Conservation (phyloP, 1,140 invertebrate genomes). For the Littorina saxatilis region DNA sequence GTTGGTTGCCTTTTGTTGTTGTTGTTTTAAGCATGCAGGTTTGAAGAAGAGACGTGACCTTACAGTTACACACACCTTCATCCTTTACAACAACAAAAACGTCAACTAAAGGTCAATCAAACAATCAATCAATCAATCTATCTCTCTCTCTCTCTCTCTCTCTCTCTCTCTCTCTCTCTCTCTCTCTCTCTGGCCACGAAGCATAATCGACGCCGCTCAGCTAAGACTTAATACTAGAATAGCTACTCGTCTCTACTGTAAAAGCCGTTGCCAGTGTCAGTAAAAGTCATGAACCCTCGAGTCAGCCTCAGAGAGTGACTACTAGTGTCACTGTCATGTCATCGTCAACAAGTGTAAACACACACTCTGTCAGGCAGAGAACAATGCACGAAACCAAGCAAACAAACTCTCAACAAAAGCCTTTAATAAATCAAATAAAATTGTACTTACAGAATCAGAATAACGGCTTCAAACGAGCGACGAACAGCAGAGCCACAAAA, state of each 20-base stretch:
- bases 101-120: too few species aligned
- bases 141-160: conserved; percentile 13
- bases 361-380: too few species aligned
- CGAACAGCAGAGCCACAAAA: not conserved
- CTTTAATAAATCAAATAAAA: not conserved
- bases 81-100: too few species aligned
- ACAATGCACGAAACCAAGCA: too few species aligned
- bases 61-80: too few species aligned
- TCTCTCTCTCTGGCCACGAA: not conserved
- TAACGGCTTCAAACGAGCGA: not conserved
- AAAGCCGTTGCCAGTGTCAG: not conserved
- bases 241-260: not conserved
- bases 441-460: not conserved
- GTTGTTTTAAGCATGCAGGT: too few species aligned
- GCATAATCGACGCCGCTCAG: too few species aligned
- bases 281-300: not conserved
- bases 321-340: not conserved
- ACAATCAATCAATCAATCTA: not conserved
- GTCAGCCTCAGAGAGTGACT: not conserved
- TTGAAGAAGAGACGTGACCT: too few species aligned
- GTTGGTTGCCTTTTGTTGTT: not conserved
- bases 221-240: too few species aligned
- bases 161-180: conserved; percentile 6
- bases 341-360: too few species aligned
- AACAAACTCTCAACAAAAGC: not conserved